phyloP scores from a whole-genome alignment of 2,113 vertebrate species.

The Nettapus auritus region DNA sequence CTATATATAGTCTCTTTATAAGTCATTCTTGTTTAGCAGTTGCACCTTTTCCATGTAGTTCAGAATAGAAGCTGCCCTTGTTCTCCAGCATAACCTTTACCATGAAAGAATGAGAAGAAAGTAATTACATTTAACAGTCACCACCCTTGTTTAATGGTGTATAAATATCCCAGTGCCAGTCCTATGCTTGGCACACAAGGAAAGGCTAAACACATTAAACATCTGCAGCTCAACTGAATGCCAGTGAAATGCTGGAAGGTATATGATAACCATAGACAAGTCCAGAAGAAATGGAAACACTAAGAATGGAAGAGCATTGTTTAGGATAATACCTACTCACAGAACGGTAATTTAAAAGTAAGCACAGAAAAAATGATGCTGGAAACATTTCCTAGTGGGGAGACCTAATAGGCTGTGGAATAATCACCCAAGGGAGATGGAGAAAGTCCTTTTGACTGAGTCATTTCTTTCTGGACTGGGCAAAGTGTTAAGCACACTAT shows the following conservation, averaged over 20 bases:
- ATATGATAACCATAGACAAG: background rate
- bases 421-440: constrained; percentile 4
- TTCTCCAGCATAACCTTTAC: background rate
- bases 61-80: background rate
- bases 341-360: background rate
- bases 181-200: background rate
- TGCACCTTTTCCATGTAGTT: background rate
- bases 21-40: background rate
- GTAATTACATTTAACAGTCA: constrained; percentile 7
- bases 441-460: constrained; percentile 31
- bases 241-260: background rate
- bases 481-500: background rate
- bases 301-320: background rate
- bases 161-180: constrained; percentile 4
- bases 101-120: constrained; percentile 22
- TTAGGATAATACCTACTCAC: background rate
- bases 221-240: background rate
- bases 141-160: constrained; percentile 14
- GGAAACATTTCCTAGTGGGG: background rate
- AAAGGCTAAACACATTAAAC: background rate
- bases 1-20: background rate
- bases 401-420: background rate
- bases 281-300: background rate
- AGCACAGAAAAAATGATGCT: background rate
- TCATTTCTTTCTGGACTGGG: constrained; percentile 34